These are phyloP conservation scores for Ditylenchus dipsaci DNA, from an alignment of 1,140 invertebrate genomes.

Conservation along the genomic window DNA sequence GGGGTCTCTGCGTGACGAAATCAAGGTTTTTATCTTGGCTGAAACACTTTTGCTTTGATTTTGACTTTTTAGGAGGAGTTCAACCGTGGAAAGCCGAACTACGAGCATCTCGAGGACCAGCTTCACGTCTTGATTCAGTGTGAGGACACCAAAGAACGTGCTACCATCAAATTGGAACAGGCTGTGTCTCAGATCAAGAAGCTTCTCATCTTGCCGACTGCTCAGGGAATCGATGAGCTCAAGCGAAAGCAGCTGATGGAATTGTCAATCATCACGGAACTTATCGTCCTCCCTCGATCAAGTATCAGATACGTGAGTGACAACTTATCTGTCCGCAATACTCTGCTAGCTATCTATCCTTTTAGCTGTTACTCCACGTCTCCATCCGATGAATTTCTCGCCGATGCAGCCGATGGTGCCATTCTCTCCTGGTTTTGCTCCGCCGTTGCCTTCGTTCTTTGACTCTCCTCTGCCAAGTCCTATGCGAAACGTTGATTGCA, in stretches of 20 bases:
- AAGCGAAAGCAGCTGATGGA: conserved; percentile 99
- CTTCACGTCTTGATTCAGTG: conserved; percentile 95
- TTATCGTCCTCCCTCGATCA: conserved; percentile 65
- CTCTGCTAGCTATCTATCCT: too few relatives aligned
- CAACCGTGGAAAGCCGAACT: conserved; percentile 97
- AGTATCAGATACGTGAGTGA: too few relatives aligned
- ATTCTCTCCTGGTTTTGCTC: too few relatives aligned
- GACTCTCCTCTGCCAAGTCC: too few relatives aligned
- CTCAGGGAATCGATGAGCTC: conserved; percentile 97
- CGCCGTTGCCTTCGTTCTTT: too few relatives aligned
- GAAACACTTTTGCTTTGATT: not conserved
- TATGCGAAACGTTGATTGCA: too few relatives aligned
- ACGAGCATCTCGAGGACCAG: conserved; percentile 98
- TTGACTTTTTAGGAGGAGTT: conserved; percentile 76
- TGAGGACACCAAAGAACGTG: conserved; percentile 93
- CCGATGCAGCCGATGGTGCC: too few relatives aligned
- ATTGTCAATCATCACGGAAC: conserved; percentile 98
- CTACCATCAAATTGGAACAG: conserved; percentile 82
- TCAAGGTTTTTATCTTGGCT: conserved; percentile 77
- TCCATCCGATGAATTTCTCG: too few relatives aligned
- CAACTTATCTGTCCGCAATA: too few relatives aligned
- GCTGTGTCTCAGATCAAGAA: conserved; percentile 97
- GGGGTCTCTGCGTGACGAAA: conserved; percentile 99
- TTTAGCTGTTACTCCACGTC: too few relatives aligned
- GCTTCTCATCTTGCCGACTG: conserved; percentile 70